A percentile compares a stretch with the other conserved stretches of the same genome.
phyloP scores from a whole-genome alignment of 2,113 vertebrate species.

The Ctenodactylus gundi region DNA sequence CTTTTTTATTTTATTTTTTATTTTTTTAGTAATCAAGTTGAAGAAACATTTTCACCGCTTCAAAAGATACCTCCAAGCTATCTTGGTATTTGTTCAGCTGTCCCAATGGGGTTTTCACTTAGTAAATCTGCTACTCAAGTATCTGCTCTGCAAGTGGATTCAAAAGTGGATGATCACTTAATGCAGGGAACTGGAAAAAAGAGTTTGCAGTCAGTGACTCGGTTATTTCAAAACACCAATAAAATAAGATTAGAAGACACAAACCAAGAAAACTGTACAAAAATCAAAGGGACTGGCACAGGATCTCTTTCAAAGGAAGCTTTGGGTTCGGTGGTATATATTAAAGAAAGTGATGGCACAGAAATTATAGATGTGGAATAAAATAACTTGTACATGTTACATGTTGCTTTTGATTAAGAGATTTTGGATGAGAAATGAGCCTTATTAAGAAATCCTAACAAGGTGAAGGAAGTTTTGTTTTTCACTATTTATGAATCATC shows the following conservation, averaged over 20 bases:
- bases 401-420: slow-evolving; percentile 29
- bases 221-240: slow-evolving; percentile 68
- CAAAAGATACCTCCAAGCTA: background rate
- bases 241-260: slow-evolving; percentile 63
- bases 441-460: slow-evolving; percentile 16
- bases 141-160: slow-evolving; percentile 28
- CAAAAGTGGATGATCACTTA: slow-evolving; percentile 56
- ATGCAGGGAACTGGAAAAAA: slow-evolving; percentile 50
- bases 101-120: slow-evolving; percentile 63
- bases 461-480: slow-evolving; percentile 31
- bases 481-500: slow-evolving; percentile 25
- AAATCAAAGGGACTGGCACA: slow-evolving; percentile 31
- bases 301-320: slow-evolving; percentile 32
- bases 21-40: slow-evolving; percentile 43
- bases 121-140: slow-evolving; percentile 67
- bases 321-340: slow-evolving; percentile 34
- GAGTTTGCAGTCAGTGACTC: slow-evolving; percentile 50
- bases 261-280: slow-evolving; percentile 36
- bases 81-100: background rate
- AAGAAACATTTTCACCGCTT: background rate
- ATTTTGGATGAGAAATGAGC: slow-evolving; percentile 29
- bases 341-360: slow-evolving; percentile 71
- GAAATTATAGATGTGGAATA: slow-evolving; percentile 74
- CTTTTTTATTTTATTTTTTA: too few species aligned
- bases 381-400: slow-evolving; percentile 16